These are phyloP conservation scores for Maniola jurtina DNA, from an alignment of 1,140 invertebrate species.

Conservation along the genomic window DNA sequence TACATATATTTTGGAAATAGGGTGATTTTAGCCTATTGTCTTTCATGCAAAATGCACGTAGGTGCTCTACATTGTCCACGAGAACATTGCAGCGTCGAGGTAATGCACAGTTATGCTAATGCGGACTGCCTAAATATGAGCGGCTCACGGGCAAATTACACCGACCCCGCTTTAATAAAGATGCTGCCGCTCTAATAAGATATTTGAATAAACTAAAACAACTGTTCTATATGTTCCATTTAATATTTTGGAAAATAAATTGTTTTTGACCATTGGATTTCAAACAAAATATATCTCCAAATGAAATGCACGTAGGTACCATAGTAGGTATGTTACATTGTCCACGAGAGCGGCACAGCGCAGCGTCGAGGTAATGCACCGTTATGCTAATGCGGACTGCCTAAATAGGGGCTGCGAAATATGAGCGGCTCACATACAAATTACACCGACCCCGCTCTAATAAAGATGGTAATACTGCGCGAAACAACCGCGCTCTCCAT, in stretches of 20 bases:
- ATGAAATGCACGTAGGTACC: background rate
- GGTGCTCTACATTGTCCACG: background rate
- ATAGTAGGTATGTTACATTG: background rate
- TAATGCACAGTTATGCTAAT: slow-evolving; percentile 47
- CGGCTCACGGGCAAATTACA: slow-evolving; percentile 46
- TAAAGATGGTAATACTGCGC: slow-evolving; percentile 13
- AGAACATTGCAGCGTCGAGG: slow-evolving; percentile 5
- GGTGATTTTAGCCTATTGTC: no score
- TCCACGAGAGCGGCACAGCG: background rate
- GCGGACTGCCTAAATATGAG: slow-evolving; percentile 40
- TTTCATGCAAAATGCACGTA: no score
- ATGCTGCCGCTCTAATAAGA: no score
- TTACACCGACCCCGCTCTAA: slow-evolving; percentile 37
- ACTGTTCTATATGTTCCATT: no score
- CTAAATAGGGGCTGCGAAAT: slow-evolving; percentile 52
- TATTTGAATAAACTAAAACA: no score
- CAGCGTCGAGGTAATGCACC: slow-evolving; percentile 34
- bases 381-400: slow-evolving; percentile 41
- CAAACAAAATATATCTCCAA: no score
- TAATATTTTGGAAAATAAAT: no score
- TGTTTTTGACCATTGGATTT: no score
- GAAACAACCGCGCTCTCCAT: slow-evolving; percentile 9
- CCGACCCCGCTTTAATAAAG: slow-evolving; percentile 25
- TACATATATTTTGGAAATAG: no score
- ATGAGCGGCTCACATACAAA: slow-evolving; percentile 39